These are phyloP conservation scores for Albula goreensis DNA, from an alignment of 2,113 vertebrate genomes.

Conservation along the genomic window DNA sequence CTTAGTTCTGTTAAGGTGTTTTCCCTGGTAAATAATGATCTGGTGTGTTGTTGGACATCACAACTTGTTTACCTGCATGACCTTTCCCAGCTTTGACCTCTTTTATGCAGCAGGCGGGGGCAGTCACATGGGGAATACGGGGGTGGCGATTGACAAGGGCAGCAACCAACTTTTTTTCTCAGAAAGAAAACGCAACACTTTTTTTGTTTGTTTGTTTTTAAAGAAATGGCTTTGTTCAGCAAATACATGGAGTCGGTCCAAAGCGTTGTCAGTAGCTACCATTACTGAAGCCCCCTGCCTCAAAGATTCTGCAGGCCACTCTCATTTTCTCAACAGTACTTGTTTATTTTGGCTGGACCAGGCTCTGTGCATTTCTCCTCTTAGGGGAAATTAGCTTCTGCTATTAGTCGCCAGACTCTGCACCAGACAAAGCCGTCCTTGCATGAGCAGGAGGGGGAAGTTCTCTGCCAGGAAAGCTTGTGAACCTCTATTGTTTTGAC, in stretches of 20 bases:
- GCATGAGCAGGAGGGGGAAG: neutral
- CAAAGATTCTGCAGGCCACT: neutral
- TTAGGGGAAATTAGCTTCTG: conserved; percentile 1
- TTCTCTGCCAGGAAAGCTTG: conserved; percentile 20
- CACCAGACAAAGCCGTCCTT: neutral
- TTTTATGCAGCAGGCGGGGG: too few species aligned
- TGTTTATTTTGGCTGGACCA: neutral
- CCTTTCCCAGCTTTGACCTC: too few species aligned
- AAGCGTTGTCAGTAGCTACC: neutral
- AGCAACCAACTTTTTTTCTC: too few species aligned
- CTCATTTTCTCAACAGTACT: neutral
- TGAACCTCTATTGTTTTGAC: conserved; percentile 2
- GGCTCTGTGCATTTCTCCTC: neutral
- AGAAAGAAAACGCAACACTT: too few species aligned
- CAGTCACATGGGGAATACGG: too few species aligned
- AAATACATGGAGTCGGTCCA: neutral
- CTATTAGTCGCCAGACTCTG: neutral
- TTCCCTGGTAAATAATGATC: too few species aligned
- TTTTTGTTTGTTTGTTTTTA: too few species aligned
- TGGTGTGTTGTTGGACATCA: too few species aligned
- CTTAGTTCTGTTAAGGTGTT: too few species aligned
- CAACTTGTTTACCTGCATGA: too few species aligned
- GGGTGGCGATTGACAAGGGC: too few species aligned
- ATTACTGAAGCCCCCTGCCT: neutral
- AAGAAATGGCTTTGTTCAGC: neutral